phyloP scores from a whole-genome alignment of 1,140 invertebrate species.

The Lerema accius region DNA sequence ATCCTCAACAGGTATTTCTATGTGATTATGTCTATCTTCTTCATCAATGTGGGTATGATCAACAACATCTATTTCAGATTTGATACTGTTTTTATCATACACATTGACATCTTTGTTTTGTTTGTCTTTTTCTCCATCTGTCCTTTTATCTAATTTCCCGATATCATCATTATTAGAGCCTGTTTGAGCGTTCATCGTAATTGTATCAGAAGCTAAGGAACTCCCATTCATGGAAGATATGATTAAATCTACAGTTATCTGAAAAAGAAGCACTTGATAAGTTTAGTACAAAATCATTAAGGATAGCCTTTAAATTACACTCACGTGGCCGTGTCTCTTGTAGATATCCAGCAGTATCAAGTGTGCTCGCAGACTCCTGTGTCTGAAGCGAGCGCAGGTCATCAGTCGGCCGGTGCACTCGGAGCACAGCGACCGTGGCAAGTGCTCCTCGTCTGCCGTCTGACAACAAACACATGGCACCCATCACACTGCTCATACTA shows the following conservation, averaged over 20 bases:
- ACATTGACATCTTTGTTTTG: neutral
- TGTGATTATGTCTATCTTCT: neutral
- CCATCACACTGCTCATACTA: too few relatives aligned
- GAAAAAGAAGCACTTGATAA: too few relatives aligned
- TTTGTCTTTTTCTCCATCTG: neutral
- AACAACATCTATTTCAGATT: neutral
- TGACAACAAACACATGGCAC: neutral
- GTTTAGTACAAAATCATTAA: too few relatives aligned
- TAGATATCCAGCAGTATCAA: neutral
- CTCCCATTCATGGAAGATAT: neutral
- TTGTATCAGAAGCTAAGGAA: neutral
- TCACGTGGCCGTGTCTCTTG: neutral
- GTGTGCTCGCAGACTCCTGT: neutral
- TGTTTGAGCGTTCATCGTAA: too few relatives aligned
- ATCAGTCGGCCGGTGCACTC: neutral
- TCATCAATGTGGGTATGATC: neutral
- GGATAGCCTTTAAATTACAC: too few relatives aligned
- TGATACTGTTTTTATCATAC: neutral
- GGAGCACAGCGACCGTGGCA: neutral
- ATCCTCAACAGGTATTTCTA: neutral
- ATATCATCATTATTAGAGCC: too few relatives aligned
- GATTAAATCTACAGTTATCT: conserved; percentile 6
- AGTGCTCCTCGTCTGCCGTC: neutral
- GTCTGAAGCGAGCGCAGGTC: neutral
- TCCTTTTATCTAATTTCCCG: neutral